A percentile compares a stretch with the other conserved stretches of the same genome.
These are phyloP conservation scores for Watsonalla cultraria DNA, from an alignment of 2,888 invertebrate species.

Conservation along the genomic window DNA sequence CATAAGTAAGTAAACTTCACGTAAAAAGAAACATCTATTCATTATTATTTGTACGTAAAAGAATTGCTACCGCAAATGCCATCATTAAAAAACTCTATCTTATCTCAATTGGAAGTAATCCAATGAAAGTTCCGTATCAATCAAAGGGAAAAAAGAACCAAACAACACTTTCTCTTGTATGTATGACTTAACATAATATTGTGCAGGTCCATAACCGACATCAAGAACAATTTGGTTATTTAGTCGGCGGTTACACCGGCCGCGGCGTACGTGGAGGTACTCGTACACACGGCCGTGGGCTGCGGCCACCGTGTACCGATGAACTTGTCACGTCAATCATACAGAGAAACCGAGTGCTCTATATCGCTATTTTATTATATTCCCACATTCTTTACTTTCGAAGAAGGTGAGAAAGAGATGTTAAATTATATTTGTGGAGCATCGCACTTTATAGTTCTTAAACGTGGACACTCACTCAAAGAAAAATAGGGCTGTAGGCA, in stretches of 20 bases:
- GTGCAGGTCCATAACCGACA: not conserved
- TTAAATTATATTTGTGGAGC: too few species aligned
- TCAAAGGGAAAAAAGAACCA: not conserved
- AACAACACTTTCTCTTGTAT: not conserved
- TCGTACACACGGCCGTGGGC: conserved; percentile 3
- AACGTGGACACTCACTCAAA: too few species aligned
- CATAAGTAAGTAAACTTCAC: too few species aligned
- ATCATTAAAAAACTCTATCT: not conserved
- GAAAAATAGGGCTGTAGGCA: too few species aligned
- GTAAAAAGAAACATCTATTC: too few species aligned
- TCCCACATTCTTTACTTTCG: conserved; percentile 23
- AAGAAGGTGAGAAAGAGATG: too few species aligned
- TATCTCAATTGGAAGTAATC: not conserved
- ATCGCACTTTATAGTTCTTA: too few species aligned
- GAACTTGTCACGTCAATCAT: conserved; percentile 58
- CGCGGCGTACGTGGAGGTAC: not conserved
- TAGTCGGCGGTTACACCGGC: not conserved
- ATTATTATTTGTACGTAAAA: too few species aligned
- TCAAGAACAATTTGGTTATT: not conserved
- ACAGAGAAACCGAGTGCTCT: conserved; percentile 46
- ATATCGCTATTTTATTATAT: conserved; percentile 35
- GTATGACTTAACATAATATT: not conserved
- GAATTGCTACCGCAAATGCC: too few species aligned
- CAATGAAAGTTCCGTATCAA: not conserved
- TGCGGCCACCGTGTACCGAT: conserved; percentile 19